Base-by-base conservation (phyloP, 2,888 invertebrate species). In the Rhimphoctona megacephalus region DNA sequence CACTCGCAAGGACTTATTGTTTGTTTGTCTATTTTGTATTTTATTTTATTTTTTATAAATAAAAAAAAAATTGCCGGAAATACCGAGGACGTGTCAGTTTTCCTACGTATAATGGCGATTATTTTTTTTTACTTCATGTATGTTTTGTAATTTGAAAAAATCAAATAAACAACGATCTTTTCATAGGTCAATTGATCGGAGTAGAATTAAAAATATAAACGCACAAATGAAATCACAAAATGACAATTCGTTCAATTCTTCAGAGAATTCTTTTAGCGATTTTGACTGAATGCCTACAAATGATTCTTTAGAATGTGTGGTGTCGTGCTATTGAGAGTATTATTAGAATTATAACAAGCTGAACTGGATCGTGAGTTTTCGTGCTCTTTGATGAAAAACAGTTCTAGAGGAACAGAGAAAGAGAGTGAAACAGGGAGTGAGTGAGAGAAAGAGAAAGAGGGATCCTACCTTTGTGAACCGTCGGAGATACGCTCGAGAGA, bases 401-500 rank as follows among this genome's bases (percentile, higher is more conserved):
- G 46, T n/a, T 19, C 5, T 14, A 49, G 33, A 49, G 76, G 30
- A 22, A 43, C 19, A 8, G 36, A 61, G 39, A 22, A 17, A 74
- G 36, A 22, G 67, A 8, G n/a, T 30, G 33, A 54, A 19, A 49
- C n/a, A 54, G 43, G 19, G 25, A 76, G 43, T 52, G 14, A 67
- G n/a, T 14, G 22, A n/a, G n/a, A 11, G 22, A 46, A n/a, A 8
- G 54, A 57, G 81, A 36, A 54, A 66, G 25, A 52, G 54, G 14
- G 69, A 64, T 69, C 73, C 69, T 70, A 66, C 67, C 73, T 81
- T 84, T 78, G 78, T 69, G 83, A 83, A 67, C 73, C 83, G 52
- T 52, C 52, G 81, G 81, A 81, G 83, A 80, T 83, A 83, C 83
- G 74, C 77, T 83, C 83, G 49, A 70, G 81, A 83, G 73, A 78